Evolutionary conservation across 1,140 invertebrate species (phyloP), one percentile per base, ranked within the genome.

Genomic region (Trachelipus rathkii): DNA sequence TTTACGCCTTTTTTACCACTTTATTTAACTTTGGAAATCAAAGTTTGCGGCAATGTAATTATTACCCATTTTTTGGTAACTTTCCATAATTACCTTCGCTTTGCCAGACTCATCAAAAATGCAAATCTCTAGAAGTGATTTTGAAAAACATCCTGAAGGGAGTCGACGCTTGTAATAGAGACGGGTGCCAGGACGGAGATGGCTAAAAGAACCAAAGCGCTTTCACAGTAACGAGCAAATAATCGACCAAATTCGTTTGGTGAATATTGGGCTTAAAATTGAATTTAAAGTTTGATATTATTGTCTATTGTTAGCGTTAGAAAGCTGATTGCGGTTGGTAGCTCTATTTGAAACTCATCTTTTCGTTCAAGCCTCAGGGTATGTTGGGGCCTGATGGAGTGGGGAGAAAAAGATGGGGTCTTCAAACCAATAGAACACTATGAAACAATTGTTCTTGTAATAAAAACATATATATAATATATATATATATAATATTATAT

Each of bases 111-210:
- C 79, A 80, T 80, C 79, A 80, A 77, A 77, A 72, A 80, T 80
- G 79, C 74, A 80, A 80, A 80, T 80, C 77, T 74, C 71, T 76
- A 76, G 76, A 80, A 80, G 79, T 80, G 79, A 80, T 80, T 80
- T 80, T 80, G 74, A 80, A 80, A 80, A 80, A 80, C 77, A 80
- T 80, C 79, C 79, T 80, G 77, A 74, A 80, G 75, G 76, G 50
- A 76, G 68, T 73, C 72, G 66, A 50, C 74, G 72, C 77, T 76
- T 77, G 79, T 80, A 80, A 80, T 80, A 80, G 79, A 80, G 77
- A 77, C 79, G 79, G 79, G 79, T 74, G 79, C 74, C 76, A 68
- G 77, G 76, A 74, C 69, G 66, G 77, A 21, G 45, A 5, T 19
- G 71, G 24, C 33, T 11, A 21, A 23, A 66, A 45, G 72, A 44